Conservation (phyloP, 2,797 vertebrate genomes). For the Pyrocephalus nanus region DNA sequence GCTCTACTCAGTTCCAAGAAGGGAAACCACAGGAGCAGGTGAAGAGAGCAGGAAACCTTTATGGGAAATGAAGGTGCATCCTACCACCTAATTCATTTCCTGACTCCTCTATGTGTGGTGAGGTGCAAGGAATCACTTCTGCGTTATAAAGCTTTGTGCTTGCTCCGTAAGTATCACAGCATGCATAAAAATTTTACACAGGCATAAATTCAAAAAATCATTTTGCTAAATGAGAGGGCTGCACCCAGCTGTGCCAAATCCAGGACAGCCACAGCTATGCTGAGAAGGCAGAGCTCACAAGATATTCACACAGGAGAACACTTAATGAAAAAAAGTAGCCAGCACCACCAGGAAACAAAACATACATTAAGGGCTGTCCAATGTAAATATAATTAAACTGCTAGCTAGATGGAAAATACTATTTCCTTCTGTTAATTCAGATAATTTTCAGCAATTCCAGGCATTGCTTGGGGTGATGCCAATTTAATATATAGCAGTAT, state of each 20-base stretch:
- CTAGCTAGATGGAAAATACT: not conserved
- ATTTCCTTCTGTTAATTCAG: not conserved
- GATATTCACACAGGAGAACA: not conserved
- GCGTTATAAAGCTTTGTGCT: not conserved
- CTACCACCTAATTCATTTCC: not conserved
- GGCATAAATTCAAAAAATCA: not conserved
- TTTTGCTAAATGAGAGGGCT: not conserved
- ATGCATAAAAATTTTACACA: not conserved
- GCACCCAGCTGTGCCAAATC: not conserved
- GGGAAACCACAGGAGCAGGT: not conserved
- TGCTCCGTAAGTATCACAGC: not conserved
- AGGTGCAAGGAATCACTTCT: not conserved
- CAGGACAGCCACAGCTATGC: not conserved
- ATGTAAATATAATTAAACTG: not conserved
- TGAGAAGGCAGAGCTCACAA: not conserved
- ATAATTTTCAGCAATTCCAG: not conserved
- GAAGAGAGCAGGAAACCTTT: not conserved
- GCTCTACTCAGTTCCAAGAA: not conserved
- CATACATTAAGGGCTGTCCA: fast-evolving
- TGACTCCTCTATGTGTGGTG: not conserved
- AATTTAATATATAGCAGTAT: not conserved
- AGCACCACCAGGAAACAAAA: not conserved
- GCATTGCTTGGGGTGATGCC: not conserved
- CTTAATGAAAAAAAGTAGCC: not conserved
- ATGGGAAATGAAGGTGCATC: not conserved